Percentiles rank a stretch among this genome's conserved stretches.
phyloP scores from a whole-genome alignment of 2,797 vertebrate genomes.

The Platalea minor region DNA sequence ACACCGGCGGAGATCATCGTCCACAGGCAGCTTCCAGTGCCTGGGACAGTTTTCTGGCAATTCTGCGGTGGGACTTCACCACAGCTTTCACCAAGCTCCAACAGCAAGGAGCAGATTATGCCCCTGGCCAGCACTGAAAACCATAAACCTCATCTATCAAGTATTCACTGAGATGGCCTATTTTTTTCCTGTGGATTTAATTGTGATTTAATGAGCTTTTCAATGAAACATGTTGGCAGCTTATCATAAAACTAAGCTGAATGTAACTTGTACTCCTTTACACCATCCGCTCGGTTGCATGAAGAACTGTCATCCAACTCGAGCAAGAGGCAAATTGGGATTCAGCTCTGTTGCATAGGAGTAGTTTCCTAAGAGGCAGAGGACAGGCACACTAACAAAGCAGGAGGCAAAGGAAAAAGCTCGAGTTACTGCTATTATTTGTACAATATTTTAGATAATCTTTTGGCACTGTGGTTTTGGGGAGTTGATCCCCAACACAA shows the following conservation, averaged over 20 bases:
- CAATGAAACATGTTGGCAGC: constrained; percentile 9
- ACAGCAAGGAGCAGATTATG: neutral
- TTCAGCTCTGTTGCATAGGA: neutral
- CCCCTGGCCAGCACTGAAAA: neutral
- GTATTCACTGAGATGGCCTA: neutral
- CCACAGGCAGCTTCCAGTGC: neutral
- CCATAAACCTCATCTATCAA: neutral
- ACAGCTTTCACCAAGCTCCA: neutral
- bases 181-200: neutral
- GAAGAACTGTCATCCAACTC: neutral
- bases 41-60: neutral
- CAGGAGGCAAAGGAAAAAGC: neutral
- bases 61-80: neutral
- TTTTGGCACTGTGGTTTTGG: neutral
- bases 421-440: neutral
- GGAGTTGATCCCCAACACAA: neutral
- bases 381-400: neutral
- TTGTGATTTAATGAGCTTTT: constrained; percentile 30
- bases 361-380: neutral
- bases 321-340: neutral
- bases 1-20: accelerated
- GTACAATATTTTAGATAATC: neutral
- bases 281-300: neutral
- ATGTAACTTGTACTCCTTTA: neutral
- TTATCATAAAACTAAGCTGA: constrained; percentile 4